phyloP scores from a whole-genome alignment of 2,888 invertebrate genomes.

The Deilephila porcellus region DNA sequence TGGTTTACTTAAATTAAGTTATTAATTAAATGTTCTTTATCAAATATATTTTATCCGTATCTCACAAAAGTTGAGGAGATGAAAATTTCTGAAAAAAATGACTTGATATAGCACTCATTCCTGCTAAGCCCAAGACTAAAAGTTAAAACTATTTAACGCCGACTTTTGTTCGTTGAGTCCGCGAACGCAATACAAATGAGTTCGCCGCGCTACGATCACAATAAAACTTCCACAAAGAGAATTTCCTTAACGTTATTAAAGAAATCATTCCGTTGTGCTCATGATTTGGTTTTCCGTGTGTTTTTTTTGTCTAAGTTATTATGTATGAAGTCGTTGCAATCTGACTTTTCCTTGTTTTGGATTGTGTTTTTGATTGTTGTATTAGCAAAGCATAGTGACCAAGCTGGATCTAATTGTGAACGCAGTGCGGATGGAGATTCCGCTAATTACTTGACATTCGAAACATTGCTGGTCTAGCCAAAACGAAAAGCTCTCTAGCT shows the following conservation, averaged over 20 bases:
- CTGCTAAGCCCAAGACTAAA: background rate
- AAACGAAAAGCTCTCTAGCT: too few species aligned
- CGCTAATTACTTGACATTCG: too few species aligned
- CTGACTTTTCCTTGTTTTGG: too few species aligned
- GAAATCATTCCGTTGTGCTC: conserved; percentile 1
- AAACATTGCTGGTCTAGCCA: too few species aligned
- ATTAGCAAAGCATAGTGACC: too few species aligned
- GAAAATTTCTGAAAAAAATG: background rate
- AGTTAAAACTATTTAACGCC: conserved; percentile 22
- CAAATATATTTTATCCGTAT: background rate
- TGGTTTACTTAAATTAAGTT: too few species aligned
- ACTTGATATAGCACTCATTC: background rate
- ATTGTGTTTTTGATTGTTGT: too few species aligned
- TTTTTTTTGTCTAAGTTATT: background rate
- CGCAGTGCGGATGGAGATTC: too few species aligned
- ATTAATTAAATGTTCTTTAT: background rate
- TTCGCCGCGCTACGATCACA: background rate
- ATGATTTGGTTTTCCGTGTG: background rate
- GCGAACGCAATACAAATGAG: conserved; percentile 23
- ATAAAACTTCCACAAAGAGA: conserved; percentile 21
- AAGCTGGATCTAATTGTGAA: too few species aligned
- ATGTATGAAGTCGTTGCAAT: too few species aligned
- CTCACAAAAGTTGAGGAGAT: background rate
- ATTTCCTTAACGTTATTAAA: conserved; percentile 23
- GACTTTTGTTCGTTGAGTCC: background rate